Evolutionary conservation across 2,797 vertebrate genomes (phyloP).

Genomic region (Huso huso): DNA sequence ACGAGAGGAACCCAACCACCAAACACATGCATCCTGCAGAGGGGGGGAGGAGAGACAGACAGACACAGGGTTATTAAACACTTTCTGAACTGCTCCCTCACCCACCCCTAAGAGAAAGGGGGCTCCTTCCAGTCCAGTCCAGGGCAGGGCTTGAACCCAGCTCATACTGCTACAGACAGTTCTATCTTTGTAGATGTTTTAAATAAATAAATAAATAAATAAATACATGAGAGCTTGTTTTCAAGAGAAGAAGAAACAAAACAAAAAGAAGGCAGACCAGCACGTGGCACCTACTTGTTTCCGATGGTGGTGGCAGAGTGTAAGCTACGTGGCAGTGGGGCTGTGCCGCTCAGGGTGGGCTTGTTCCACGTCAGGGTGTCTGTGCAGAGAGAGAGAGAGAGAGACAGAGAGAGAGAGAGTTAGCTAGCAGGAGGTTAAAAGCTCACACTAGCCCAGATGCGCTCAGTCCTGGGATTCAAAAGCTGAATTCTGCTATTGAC

Average conservation of each 20-base stretch:
- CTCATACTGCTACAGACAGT: too few relatives aligned
- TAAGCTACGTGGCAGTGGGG: constrained; percentile 84
- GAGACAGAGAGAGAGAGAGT: not conserved
- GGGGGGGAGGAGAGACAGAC: not conserved
- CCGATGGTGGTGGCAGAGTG: constrained; percentile 90
- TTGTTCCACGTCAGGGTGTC: constrained; percentile 90
- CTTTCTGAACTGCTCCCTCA: constrained; percentile 2
- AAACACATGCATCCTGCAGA: constrained; percentile 79
- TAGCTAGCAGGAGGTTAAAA: not conserved
- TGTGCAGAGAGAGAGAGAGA: constrained; percentile 27
- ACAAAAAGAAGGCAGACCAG: not conserved
- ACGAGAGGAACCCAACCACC: constrained; percentile 86
- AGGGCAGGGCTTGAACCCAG: too few relatives aligned
- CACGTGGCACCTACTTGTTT: constrained; percentile 71
- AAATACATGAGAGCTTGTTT: too few relatives aligned
- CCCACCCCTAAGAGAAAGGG: too few relatives aligned
- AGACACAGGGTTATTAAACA: not conserved
- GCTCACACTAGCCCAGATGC: too few relatives aligned
- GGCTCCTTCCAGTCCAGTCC: too few relatives aligned
- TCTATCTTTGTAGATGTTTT: too few relatives aligned
- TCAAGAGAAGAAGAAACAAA: too few relatives aligned
- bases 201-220: too few relatives aligned
- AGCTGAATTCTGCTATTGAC: too few relatives aligned
- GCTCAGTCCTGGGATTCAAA: too few relatives aligned
- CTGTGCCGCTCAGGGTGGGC: constrained; percentile 75